Base-by-base conservation (phyloP, 1,140 invertebrate genomes). In the Nymphalis io region DNA sequence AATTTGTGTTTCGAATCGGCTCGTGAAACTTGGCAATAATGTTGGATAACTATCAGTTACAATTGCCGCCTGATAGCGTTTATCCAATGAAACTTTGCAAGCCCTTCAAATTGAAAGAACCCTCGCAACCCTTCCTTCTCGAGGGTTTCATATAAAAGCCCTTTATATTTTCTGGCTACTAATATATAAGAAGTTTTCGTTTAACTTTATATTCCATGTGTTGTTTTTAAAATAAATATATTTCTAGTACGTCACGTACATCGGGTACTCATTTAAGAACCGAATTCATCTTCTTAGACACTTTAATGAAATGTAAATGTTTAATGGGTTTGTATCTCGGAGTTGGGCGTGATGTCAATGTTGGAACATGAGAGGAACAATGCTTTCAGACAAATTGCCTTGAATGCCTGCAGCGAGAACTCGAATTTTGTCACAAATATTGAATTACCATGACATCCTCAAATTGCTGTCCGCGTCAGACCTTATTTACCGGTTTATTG, bases 401-500 rank as follows among this genome's bases (percentile, higher is more conserved):
- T 18, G 27, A 60, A 67, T 61, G 66, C 46, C 64, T 23, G 69
- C 48, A 60, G 40, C 64, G 60, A 51, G 48, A 51, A 66, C 60
- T 60, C n/a, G 63, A 69, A 72, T 78, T 73, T 65, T 71, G 64
- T 69, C 58, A 63, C 27, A 74, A 74, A 75, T 71, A 78, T 78
- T 79, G 70, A 78, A 74, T 78, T 77, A 78, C 75, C 58, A 39
- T 58, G 72, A 67, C 73, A 73, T 72, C 73, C 69, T 75, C 71
- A 74, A 75, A 74, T 70, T 70, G 74, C 60, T 67, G 61, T 53
- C 76, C 73, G 71, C 74, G 79, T 79, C 76, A 81, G 73, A 44
- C 33, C 61, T 72, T 79, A 81, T 77, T 76, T 74, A 72, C 70
- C 70, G 61, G 55, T 51, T 46, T 42, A 53, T 62, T 65, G 64